Percentiles rank a stretch among this genome's conserved stretches.
These are phyloP conservation scores for Drosophila kikkawai DNA, from an alignment of 1,140 invertebrate genomes.

Conservation along the genomic window DNA sequence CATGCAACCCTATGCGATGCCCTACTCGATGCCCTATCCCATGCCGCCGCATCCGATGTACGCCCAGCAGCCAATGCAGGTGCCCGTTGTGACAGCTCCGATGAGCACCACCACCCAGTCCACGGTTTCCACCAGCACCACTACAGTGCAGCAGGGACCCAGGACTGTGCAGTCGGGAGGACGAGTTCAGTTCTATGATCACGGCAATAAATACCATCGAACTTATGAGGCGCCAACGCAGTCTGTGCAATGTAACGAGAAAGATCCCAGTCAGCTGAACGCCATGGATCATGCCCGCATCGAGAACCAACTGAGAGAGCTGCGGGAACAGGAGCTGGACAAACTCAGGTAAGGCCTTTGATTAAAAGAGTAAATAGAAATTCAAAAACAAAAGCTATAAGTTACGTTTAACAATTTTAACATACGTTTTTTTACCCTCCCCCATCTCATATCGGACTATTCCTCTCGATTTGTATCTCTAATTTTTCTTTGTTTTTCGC, in stretches of 20 bases:
- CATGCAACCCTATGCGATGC: slow-evolving; percentile 30
- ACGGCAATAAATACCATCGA: slow-evolving; percentile 71
- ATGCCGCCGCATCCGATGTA: slow-evolving; percentile 18
- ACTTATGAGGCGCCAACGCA: slow-evolving; percentile 56
- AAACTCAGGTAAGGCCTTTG: slow-evolving; percentile 45
- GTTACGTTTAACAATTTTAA: too few species aligned
- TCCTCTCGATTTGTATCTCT: not conserved
- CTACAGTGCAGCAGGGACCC: slow-evolving; percentile 4
- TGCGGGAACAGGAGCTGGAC: slow-evolving; percentile 57
- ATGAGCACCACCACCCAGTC: slow-evolving; percentile 24
- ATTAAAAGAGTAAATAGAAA: not conserved
- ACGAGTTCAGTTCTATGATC: slow-evolving; percentile 77
- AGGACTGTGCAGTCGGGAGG: slow-evolving; percentile 6
- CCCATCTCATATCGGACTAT: not conserved
- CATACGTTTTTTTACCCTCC: too few species aligned
- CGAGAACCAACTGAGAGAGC: slow-evolving; percentile 52
- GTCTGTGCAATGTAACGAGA: slow-evolving; percentile 50
- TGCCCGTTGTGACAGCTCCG: slow-evolving; percentile 1
- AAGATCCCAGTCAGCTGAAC: slow-evolving; percentile 39
- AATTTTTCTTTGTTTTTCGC: not conserved
- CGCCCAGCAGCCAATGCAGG: not conserved
- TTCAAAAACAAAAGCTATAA: too few species aligned
- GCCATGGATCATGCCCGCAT: slow-evolving; percentile 74
- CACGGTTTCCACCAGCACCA: slow-evolving; percentile 31
- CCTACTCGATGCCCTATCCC: slow-evolving; percentile 49